Conservation (phyloP, 2,797 vertebrate species). For the Lithobates pipiens region DNA sequence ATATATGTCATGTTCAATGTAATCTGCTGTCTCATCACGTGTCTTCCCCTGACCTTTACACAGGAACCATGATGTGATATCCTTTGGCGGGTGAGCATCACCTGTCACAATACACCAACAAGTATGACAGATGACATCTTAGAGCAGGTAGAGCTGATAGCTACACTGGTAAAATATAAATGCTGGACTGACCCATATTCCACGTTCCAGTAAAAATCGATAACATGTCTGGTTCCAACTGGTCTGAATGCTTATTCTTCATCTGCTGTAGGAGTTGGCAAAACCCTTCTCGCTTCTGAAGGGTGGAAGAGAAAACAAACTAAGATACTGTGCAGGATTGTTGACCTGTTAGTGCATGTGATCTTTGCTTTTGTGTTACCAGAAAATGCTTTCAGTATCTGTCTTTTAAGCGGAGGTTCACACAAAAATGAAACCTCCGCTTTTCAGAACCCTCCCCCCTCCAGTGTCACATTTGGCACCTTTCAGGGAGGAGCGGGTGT, state of each 20-base stretch:
- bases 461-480: no score
- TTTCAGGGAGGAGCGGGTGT: no score
- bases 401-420: no score
- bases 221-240: constrained; percentile 97
- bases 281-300: constrained; percentile 95
- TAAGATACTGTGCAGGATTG: neutral
- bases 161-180: neutral
- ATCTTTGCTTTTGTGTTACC: no score
- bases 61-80: constrained; percentile 95
- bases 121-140: neutral
- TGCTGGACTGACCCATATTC: constrained; percentile 91
- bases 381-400: no score
- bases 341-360: no score
- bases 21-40: constrained; percentile 90
- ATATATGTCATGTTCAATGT: constrained; percentile 96
- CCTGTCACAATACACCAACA: constrained; percentile 78
- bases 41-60: constrained; percentile 97
- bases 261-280: constrained; percentile 98
- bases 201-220: constrained; percentile 97
- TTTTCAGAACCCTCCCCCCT: no score
- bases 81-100: constrained; percentile 86
- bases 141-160: neutral
- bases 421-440: no score
- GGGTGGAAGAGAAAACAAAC: neutral
- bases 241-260: constrained; percentile 97